Evolutionary conservation across 2,888 invertebrate species (phyloP), one percentile per base, ranked within the genome.

Genomic region (Chymomyza amoena): DNA sequence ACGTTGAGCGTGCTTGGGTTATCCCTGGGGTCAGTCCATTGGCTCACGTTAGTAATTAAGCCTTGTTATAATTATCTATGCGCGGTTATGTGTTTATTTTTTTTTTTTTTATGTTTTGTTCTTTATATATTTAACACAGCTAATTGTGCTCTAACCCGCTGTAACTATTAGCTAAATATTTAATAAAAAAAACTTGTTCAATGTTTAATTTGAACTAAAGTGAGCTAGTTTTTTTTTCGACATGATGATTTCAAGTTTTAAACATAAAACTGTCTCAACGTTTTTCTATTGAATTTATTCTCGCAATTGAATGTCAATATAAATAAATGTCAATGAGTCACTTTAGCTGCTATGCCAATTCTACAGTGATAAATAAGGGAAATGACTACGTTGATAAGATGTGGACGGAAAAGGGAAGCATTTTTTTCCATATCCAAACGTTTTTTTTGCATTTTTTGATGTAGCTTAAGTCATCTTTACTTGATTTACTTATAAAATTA

Each of bases 141-240:
- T 69, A 76, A 81, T 67, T 81, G 67, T 50, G 39, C 39, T 13
- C 13, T 45, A 45, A n/a, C n/a, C n/a, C 36, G 60, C 61, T 62
- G 20, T 64, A 36, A 52, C 64, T 69, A 57, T 54, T 50, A 25
- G 50, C 25, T 52, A 64, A 68, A 59, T 65, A 52, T 73, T 83
- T 75, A 81, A 86, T 86, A 81, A 77, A 70, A 66, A 66, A 73
- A 77, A 75, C 71, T n/a, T n/a, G n/a, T n/a, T n/a, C n/a, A n/a
- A n/a, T n/a, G n/a, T n/a, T n/a, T n/a, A n/a, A n/a, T n/a, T 77
- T 75, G 66, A 71, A 64, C 72, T 60, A 68, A 64, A 69, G 67
- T 69, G 51, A 60, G 61, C 50, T 57, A 63, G 66, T 51, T 61
- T 45, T n/a, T n/a, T n/a, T n/a, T n/a, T n/a, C n/a, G n/a, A n/a